Evolutionary conservation across 2,113 vertebrate genomes (phyloP).

Genomic region (Halcyon senegalensis): DNA sequence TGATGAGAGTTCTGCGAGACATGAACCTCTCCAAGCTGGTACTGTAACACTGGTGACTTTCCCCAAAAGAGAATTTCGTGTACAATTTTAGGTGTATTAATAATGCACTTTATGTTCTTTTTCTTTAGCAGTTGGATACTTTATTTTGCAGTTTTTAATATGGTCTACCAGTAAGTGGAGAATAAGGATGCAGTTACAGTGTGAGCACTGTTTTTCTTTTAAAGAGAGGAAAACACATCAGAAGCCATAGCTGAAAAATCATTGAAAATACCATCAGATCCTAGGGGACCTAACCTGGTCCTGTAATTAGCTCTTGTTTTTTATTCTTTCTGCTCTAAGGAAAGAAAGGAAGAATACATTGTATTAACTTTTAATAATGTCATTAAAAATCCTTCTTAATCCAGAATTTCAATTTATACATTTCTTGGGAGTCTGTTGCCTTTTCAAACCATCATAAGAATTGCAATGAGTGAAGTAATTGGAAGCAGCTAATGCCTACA

Average conservation of each 20-base stretch:
- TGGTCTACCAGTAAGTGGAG: neutral
- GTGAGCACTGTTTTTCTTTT: neutral
- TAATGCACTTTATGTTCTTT: neutral
- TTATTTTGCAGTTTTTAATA: neutral
- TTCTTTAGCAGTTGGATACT: neutral
- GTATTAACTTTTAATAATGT: constrained; percentile 24
- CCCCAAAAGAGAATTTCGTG: neutral
- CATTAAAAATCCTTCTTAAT: constrained; percentile 25
- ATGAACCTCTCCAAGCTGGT: constrained; percentile 85
- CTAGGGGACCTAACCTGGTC: neutral
- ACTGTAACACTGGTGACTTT: neutral
- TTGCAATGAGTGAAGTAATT: neutral
- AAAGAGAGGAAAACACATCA: neutral
- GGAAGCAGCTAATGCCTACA: neutral
- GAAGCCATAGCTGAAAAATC: neutral
- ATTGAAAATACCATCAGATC: neutral
- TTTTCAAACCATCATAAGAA: neutral
- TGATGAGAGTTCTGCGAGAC: constrained; percentile 81
- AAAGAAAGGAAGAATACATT: neutral
- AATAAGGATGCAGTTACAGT: neutral
- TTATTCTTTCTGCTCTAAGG: neutral
- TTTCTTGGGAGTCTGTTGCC: neutral
- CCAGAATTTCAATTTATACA: constrained; percentile 10
- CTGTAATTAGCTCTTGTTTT: neutral
- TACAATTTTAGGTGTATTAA: neutral